A percentile compares a stretch with the other conserved stretches of the same genome.
phyloP scores from a whole-genome alignment of 2,888 invertebrate species.

The Ctenicera cuprea region DNA sequence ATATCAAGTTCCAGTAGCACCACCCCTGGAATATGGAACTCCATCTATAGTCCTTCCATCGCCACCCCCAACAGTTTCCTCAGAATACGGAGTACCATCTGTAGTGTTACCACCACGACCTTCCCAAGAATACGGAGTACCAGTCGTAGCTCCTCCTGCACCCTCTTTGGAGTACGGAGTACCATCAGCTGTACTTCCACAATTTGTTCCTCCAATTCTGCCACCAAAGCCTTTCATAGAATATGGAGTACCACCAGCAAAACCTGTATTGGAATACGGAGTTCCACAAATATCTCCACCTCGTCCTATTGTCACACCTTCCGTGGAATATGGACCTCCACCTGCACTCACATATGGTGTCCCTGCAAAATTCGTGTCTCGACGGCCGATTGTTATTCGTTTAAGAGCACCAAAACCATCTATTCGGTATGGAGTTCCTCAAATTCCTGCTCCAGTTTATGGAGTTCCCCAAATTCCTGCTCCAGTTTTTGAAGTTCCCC shows the following conservation, averaged over 20 bases:
- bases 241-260: background rate
- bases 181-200: background rate
- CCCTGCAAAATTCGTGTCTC: too few relatives aligned
- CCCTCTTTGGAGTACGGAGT: background rate
- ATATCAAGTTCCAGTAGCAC: slow-evolving; percentile 16
- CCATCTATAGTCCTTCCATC: background rate
- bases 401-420: background rate
- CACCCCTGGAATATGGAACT: background rate
- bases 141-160: background rate
- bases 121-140: background rate
- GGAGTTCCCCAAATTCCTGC: background rate
- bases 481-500: too few relatives aligned
- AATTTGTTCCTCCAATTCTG: background rate
- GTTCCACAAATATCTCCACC: slow-evolving; percentile 24
- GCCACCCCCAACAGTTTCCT: background rate
- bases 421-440: slow-evolving; percentile 27
- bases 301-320: background rate
- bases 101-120: background rate
- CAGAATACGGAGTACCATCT: slow-evolving; percentile 11
- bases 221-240: background rate
- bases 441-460: too few relatives aligned
- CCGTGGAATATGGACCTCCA: background rate
- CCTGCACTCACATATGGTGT: too few relatives aligned
- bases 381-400: too few relatives aligned
- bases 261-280: slow-evolving; percentile 26